Base-by-base conservation (phyloP, 2,888 invertebrate genomes). In the Cephalotes varians region DNA sequence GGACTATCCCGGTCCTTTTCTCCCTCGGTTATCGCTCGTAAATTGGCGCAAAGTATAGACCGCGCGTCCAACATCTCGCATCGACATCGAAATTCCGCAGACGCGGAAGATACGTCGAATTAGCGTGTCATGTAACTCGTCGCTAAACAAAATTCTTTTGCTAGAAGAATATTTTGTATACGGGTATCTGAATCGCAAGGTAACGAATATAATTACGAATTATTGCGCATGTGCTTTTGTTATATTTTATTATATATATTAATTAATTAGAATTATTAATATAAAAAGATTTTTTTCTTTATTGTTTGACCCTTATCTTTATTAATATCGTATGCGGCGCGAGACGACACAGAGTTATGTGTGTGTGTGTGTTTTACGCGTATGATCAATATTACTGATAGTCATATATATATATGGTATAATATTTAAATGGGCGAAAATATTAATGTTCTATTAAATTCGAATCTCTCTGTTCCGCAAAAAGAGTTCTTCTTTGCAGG, bases 1-100 rank as follows among this genome's bases (percentile, higher is more conserved):
- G 47, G 80, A n/a, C 81, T 60, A 69, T 69, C 47, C 28, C 44
- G 44, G 34, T 10, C 31, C 69, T 34, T 40, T 47, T 74, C 60
- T 7, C 12, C 67, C 49, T 62, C 58, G 40, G 18, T 65, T 25
- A 47, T 18, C 51, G 74, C 37, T 7, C 67, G 60, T 28, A 83
- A 73, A 73, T 74, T 82, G 73, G 60, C 44, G 60, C 62, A 83
- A 83, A 83, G 73, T 83, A 83, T 73, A 81, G 81, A 67, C 65
- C 65, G 34, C 54, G 40, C 40, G 73, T 12, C n/a, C 58, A 37
- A 21, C 73, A 28, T 58, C 60, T 40, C 37, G 49, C 62, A 34
- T 34, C 74, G 60, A 40, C 49, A 51, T 80, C 73, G 49, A 80
- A 80, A 80, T 74, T 62, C 25, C 73, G 49, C 49, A 34, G 47